These are phyloP conservation scores for Pogonus chalceus DNA, from an alignment of 1,140 invertebrate species.

Conservation along the genomic window DNA sequence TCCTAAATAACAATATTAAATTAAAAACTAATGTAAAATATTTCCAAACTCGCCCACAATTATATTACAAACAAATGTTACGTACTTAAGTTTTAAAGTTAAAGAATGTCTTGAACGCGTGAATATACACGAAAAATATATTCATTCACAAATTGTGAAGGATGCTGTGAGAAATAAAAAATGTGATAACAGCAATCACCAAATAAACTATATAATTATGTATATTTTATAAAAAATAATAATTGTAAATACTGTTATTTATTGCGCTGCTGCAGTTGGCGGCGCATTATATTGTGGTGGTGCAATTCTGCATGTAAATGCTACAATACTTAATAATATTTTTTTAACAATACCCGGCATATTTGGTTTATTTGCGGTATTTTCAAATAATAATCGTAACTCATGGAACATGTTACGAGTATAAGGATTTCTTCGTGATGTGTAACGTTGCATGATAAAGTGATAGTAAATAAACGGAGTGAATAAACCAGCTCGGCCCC, in stretches of 20 bases:
- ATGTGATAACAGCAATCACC: too few relatives aligned
- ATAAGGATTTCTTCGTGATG: conserved; percentile 89
- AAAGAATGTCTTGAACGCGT: too few relatives aligned
- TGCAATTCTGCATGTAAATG: conserved; percentile 51
- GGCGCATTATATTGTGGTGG: conserved; percentile 38
- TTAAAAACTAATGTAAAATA: neutral
- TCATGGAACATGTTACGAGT: conserved; percentile 82
- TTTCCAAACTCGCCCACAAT: neutral
- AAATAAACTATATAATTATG: too few relatives aligned
- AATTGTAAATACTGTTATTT: too few relatives aligned
- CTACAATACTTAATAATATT: conserved; percentile 42
- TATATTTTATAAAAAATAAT: too few relatives aligned
- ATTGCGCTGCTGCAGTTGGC: conserved; percentile 8
- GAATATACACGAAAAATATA: too few relatives aligned
- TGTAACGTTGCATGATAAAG: conserved; percentile 80
- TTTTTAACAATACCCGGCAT: conserved; percentile 48
- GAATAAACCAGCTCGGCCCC: conserved; percentile 73
- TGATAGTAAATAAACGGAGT: conserved; percentile 93
- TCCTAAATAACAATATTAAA: neutral
- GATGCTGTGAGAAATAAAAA: too few relatives aligned
- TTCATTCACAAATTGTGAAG: too few relatives aligned
- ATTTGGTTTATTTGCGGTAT: conserved; percentile 45
- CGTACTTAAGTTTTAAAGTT: too few relatives aligned
- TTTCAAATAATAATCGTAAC: conserved; percentile 52
- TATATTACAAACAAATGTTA: too few relatives aligned